Percentiles rank a stretch among this genome's conserved stretches.
Evolutionary conservation across 2,888 invertebrate genomes (phyloP).

Genomic region (Furcula furcula): DNA sequence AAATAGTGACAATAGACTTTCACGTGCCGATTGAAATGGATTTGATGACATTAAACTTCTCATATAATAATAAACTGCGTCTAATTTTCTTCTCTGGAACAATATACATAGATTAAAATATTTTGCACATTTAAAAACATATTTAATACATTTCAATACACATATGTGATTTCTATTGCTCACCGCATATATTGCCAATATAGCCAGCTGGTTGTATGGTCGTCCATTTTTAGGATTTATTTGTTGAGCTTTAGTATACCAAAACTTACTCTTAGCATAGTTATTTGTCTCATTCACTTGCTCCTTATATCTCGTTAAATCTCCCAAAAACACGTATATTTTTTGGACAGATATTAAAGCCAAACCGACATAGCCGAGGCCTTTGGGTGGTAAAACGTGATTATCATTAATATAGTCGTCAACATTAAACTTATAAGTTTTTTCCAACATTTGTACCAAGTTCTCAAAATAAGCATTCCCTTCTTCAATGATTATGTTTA

Average conservation of each 20-base stretch:
- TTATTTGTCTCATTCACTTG: constrained; percentile 90
- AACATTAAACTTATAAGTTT: constrained; percentile 87
- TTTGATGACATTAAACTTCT: constrained; percentile 96
- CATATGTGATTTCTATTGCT: constrained; percentile 48
- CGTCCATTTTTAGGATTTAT: constrained; percentile 97
- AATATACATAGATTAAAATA: no score
- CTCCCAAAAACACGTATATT: constrained; percentile 93
- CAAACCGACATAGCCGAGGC: constrained; percentile 85
- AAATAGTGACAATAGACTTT: constrained; percentile 92
- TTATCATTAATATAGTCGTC: constrained; percentile 83
- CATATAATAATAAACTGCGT: constrained; percentile 98
- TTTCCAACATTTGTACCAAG: constrained; percentile 87
- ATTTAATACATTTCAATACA: constrained; percentile 1
- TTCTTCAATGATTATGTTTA: constrained; percentile 88
- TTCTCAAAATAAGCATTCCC: constrained; percentile 89
- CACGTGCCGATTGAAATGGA: constrained; percentile 95
- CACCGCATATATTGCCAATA: constrained; percentile 91
- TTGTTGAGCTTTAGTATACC: constrained; percentile 96
- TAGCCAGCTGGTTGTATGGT: constrained; percentile 96
- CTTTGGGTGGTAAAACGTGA: constrained; percentile 82
- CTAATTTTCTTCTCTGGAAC: constrained; percentile 93
- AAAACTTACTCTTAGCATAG: constrained; percentile 87
- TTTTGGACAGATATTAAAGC: constrained; percentile 94
- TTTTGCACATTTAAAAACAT: no score
- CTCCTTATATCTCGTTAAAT: constrained; percentile 94